phyloP scores from a whole-genome alignment of 2,797 vertebrate genomes.

The Halcyon leucocephala region DNA sequence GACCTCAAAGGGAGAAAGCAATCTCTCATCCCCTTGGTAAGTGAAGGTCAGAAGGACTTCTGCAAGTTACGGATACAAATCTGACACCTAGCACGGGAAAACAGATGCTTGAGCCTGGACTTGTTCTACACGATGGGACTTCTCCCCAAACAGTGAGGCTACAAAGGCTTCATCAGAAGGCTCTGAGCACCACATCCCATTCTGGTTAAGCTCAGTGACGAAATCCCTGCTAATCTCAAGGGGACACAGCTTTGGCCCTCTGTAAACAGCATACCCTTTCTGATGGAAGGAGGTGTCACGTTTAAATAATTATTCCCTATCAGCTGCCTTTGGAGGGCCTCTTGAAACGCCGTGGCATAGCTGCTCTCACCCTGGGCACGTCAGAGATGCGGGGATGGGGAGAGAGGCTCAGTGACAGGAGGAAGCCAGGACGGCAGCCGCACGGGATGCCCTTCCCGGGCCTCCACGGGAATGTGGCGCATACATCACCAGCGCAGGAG shows the following conservation, averaged over 20 bases:
- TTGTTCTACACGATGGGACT: neutral
- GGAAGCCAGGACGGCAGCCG: neutral
- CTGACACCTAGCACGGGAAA: neutral
- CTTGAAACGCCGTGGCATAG: neutral
- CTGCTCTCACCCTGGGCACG: conserved; percentile 7
- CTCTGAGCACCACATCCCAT: neutral
- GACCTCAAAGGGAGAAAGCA: neutral
- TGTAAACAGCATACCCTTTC: neutral
- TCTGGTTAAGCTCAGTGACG: neutral
- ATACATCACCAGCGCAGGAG: neutral
- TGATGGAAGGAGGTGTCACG: conserved; percentile 32
- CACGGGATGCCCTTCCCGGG: neutral
- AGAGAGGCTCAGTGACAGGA: neutral
- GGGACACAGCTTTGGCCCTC: neutral
- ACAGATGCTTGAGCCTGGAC: neutral
- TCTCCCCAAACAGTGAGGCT: neutral
- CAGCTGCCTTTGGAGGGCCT: conserved; percentile 9
- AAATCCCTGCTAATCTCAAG: conserved; percentile 1
- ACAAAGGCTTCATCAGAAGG: neutral
- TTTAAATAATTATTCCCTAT: conserved; percentile 52
- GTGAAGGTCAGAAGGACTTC: neutral
- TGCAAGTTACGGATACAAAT: neutral
- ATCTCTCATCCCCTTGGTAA: neutral
- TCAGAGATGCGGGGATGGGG: neutral
- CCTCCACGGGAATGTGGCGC: neutral